Evolutionary conservation across 2,888 invertebrate species (phyloP).

Genomic region (Ceratothoa steindachneri): DNA sequence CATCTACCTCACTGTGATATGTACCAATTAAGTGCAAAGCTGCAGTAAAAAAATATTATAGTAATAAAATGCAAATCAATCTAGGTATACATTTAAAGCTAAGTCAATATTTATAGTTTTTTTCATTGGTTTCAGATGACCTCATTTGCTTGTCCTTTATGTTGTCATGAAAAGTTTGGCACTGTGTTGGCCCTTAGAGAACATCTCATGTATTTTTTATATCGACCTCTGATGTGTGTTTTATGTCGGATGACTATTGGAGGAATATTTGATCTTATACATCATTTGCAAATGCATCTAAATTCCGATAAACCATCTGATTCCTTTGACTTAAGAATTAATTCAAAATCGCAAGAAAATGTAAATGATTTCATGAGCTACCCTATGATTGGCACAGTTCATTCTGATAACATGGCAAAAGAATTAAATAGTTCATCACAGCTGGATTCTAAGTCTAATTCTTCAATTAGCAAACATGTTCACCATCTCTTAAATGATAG

Average conservation of each 20-base stretch:
- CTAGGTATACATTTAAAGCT: no score
- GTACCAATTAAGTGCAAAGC: no score
- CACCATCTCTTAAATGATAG: no score
- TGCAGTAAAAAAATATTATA: no score
- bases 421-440: no score
- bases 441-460: no score
- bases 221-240: constrained; percentile 37
- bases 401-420: no score
- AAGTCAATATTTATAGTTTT: no score
- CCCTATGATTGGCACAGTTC: not conserved
- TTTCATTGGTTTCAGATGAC: not conserved
- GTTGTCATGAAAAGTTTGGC: constrained; percentile 30
- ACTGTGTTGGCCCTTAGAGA: constrained; percentile 36
- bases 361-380: not conserved
- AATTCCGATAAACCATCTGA: not conserved
- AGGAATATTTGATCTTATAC: constrained; percentile 31
- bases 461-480: no score
- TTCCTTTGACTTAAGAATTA: not conserved
- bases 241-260: constrained; percentile 26
- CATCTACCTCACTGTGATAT: no score
- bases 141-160: constrained; percentile 31
- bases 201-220: constrained; percentile 35
- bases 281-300: constrained; percentile 34
- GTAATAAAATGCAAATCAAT: no score
- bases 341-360: not conserved